A percentile compares a stretch with the other conserved stretches of the same genome.
Evolutionary conservation across 23 tunicate genomes (phyloP).

Genomic region (Halocynthia roretzi): DNA sequence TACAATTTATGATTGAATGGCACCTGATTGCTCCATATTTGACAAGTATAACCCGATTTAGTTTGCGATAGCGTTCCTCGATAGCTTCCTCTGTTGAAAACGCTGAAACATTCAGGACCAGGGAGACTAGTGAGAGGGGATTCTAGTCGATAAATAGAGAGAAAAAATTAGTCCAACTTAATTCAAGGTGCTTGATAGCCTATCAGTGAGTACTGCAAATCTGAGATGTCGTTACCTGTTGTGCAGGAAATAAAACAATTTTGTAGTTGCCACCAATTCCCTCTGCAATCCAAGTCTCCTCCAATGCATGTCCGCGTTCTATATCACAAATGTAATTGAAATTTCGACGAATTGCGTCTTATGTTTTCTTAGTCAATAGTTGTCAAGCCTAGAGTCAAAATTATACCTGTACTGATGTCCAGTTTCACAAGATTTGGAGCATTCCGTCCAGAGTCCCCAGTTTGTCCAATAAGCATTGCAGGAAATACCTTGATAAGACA

Average conservation of each 20-base stretch:
- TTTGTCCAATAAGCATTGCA: not conserved
- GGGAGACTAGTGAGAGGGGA: too few relatives aligned
- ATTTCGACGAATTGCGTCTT: too few relatives aligned
- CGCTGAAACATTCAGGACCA: too few relatives aligned
- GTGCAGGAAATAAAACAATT: not conserved
- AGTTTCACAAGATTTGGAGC: not conserved
- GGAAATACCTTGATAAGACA: too few relatives aligned
- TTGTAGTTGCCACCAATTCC: not conserved
- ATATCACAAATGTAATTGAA: too few relatives aligned
- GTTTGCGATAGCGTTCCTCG: constrained; percentile 38
- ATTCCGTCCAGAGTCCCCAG: constrained; percentile 1
- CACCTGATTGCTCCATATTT: constrained; percentile 34
- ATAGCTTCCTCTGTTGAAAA: constrained; percentile 12
- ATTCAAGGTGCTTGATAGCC: too few relatives aligned
- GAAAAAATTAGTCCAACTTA: too few relatives aligned
- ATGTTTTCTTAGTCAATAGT: too few relatives aligned
- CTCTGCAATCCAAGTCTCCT: not conserved
- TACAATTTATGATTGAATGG: constrained; percentile 45
- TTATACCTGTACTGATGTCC: not conserved
- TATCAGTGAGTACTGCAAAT: not conserved
- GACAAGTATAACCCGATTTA: constrained; percentile 27
- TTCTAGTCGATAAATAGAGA: too few relatives aligned
- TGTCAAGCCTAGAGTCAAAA: too few relatives aligned
- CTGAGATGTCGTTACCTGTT: not conserved
- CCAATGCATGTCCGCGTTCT: not conserved